Evolutionary conservation across 2,888 invertebrate genomes (phyloP).

Genomic region (Tenodera sinensis): DNA sequence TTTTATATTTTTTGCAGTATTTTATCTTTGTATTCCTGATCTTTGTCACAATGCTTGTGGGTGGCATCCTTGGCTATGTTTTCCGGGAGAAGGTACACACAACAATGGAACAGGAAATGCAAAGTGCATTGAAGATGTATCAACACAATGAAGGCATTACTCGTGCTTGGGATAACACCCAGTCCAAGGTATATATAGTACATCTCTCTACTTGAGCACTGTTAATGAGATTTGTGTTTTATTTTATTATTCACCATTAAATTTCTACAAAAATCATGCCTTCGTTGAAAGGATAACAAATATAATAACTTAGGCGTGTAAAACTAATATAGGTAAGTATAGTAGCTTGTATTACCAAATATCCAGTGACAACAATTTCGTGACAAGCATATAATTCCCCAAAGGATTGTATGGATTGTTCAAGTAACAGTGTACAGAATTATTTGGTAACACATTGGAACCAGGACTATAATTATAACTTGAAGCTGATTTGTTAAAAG

Average conservation of each 20-base stretch:
- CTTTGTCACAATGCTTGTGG: slow-evolving; percentile 85
- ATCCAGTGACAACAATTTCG: too few relatives aligned
- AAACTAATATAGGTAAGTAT: too few relatives aligned
- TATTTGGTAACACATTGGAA: too few relatives aligned
- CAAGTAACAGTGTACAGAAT: too few relatives aligned
- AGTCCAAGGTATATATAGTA: slow-evolving; percentile 54
- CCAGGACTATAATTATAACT: too few relatives aligned
- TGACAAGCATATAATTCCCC: too few relatives aligned
- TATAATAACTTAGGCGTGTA: too few relatives aligned
- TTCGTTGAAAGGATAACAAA: too few relatives aligned
- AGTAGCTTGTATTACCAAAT: too few relatives aligned
- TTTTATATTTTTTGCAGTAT: slow-evolving; percentile 59
- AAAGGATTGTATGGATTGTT: too few relatives aligned
- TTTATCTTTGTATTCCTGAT: slow-evolving; percentile 84
- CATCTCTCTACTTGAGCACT: not conserved
- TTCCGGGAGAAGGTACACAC: slow-evolving; percentile 79
- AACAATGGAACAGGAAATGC: slow-evolving; percentile 74
- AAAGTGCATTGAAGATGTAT: slow-evolving; percentile 69
- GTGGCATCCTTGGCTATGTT: slow-evolving; percentile 86
- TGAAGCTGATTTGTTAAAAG: too few relatives aligned
- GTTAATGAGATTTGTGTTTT: not conserved
- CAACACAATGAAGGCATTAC: slow-evolving; percentile 66
- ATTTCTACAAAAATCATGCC: too few relatives aligned
- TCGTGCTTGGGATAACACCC: slow-evolving; percentile 84
- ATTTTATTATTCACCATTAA: not conserved